A percentile compares a stretch with the other conserved stretches of the same genome.
These are phyloP conservation scores for Malurus elegans DNA, from an alignment of 2,113 vertebrate species.

Conservation along the genomic window DNA sequence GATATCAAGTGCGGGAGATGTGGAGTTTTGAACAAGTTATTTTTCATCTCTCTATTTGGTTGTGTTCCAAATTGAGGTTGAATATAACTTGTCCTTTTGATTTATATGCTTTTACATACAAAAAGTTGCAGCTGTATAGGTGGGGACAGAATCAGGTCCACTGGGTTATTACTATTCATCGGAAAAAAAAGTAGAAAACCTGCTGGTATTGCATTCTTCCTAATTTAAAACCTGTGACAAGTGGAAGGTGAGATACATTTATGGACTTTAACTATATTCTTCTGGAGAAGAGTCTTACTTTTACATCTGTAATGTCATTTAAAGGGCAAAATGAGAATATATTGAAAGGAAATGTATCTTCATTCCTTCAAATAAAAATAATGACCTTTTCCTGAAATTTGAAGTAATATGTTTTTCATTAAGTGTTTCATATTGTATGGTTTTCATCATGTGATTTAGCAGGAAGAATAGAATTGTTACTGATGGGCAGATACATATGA, in stretches of 20 bases:
- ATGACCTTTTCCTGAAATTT: neutral
- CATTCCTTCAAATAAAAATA: neutral
- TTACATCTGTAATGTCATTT: neutral
- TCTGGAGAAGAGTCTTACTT: neutral
- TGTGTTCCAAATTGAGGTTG: neutral
- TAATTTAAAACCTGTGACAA: neutral
- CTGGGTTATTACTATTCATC: neutral
- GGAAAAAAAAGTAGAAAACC: neutral
- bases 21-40: neutral
- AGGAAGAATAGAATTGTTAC: neutral
- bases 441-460: neutral
- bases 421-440: neutral
- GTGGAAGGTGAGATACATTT: neutral
- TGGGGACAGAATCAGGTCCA: neutral
- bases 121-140: neutral
- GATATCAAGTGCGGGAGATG: neutral
- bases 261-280: neutral
- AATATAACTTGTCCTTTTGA: neutral
- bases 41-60: neutral
- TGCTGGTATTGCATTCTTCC: neutral
- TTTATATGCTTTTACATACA: neutral
- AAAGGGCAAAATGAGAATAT: neutral
- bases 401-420: neutral
- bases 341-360: neutral
- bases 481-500: neutral